A percentile compares a stretch with the other conserved stretches of the same genome.
Conservation (phyloP, 1,140 invertebrate genomes). For the Rhopalosiphum maidis region DNA sequence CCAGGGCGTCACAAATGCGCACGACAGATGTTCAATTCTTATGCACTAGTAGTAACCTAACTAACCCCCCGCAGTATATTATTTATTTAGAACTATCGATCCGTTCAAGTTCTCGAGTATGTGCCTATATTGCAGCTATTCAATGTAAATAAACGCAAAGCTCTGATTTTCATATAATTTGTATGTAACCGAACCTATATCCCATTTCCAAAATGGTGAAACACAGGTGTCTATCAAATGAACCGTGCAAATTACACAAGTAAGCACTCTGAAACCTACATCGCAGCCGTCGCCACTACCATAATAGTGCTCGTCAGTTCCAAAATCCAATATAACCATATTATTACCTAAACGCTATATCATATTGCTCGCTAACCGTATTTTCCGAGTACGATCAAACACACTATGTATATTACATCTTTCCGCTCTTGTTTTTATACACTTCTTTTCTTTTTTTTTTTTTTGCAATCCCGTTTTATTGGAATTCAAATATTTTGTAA, state of each 20-base stretch:
- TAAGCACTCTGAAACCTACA: conserved; percentile 24
- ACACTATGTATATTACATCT: neutral
- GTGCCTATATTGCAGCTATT: neutral
- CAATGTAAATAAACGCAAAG: neutral
- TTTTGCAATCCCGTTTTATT: neutral
- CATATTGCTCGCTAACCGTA: neutral
- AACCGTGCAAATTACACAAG: conserved; percentile 19
- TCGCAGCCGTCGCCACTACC: neutral
- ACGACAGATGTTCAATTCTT: neutral
- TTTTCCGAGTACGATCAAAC: neutral
- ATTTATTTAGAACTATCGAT: neutral
- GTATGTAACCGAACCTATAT: neutral
- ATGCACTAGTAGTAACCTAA: neutral
- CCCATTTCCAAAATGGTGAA: neutral
- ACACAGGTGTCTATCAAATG: neutral
- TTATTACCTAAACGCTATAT: neutral
- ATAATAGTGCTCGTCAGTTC: neutral
- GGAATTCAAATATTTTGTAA: neutral
- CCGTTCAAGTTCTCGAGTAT: neutral
- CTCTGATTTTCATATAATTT: neutral
- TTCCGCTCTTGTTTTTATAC: neutral
- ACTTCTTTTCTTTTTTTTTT: neutral
- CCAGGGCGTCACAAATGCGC: neutral
- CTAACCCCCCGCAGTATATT: neutral
- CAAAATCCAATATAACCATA: conserved; percentile 34